These are phyloP conservation scores for Diabrotica virgifera DNA, from an alignment of 1,140 invertebrate species.

Conservation along the genomic window DNA sequence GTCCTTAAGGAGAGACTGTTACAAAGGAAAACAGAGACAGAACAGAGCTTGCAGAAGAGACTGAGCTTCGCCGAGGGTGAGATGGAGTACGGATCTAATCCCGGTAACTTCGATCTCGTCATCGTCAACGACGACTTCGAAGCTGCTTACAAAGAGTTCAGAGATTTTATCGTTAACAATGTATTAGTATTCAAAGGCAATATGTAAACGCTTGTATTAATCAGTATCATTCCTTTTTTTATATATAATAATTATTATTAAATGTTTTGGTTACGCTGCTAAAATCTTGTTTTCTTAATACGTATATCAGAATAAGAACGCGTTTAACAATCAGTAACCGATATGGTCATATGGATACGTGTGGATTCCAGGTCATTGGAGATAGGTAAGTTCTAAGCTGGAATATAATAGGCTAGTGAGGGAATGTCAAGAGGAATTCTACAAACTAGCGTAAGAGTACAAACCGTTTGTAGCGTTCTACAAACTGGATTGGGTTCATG, in stretches of 20 bases:
- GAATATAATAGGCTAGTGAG: no score
- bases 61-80: slow-evolving; percentile 72
- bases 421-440: no score
- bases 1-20: slow-evolving; percentile 76
- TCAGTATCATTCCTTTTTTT: slow-evolving; percentile 7
- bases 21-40: slow-evolving; percentile 82
- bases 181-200: slow-evolving; percentile 19
- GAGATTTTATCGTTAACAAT: slow-evolving; percentile 54
- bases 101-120: slow-evolving; percentile 86
- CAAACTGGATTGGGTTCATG: no score
- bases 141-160: slow-evolving; percentile 79
- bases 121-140: slow-evolving; percentile 91
- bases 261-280: no score
- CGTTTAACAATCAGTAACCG: no score
- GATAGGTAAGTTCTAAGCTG: no score
- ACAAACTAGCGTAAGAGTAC: no score
- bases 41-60: slow-evolving; percentile 75
- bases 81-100: slow-evolving; percentile 73
- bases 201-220: background rate
- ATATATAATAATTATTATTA: background rate
- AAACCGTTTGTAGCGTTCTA: no score
- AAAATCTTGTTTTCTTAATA: no score
- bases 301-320: no score
- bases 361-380: no score
- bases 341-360: no score